Evolutionary conservation across 1,140 invertebrate genomes (phyloP).

Genomic region (Drosophila tsacasi): DNA sequence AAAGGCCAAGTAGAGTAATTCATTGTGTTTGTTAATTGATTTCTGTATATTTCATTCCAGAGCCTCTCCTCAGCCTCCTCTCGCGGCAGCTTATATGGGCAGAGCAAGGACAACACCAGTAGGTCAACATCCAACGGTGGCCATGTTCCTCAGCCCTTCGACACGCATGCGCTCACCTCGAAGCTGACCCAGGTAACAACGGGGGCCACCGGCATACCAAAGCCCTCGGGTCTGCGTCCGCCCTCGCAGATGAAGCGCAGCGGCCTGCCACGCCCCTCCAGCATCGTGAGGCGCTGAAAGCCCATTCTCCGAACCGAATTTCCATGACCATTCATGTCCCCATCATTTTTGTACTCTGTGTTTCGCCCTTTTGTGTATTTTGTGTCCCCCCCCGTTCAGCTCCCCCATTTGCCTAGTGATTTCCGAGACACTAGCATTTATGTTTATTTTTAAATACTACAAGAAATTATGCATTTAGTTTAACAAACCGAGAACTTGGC

Average conservation of each 20-base stretch:
- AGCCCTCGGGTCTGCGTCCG: constrained; percentile 76
- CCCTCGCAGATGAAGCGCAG: constrained; percentile 79
- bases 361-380: constrained; percentile 29
- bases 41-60: constrained; percentile 20
- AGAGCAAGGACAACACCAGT: constrained; percentile 52
- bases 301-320: constrained; percentile 1
- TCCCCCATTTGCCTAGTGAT: constrained; percentile 23
- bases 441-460: constrained; percentile 44
- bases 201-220: constrained; percentile 75
- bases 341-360: constrained; percentile 13
- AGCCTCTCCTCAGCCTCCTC: constrained; percentile 82
- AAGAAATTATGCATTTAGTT: constrained; percentile 50
- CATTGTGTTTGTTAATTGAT: background rate
- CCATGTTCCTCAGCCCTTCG: constrained; percentile 42
- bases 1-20: background rate
- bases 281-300: constrained; percentile 65
- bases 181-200: constrained; percentile 71
- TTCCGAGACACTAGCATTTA: constrained; percentile 39
- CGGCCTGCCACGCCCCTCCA: constrained; percentile 77
- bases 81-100: constrained; percentile 69
- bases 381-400: constrained; percentile 3
- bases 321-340: constrained; percentile 10
- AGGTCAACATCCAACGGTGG: constrained; percentile 20
- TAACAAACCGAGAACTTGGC: constrained; percentile 27
- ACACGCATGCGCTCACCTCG: constrained; percentile 56